These are phyloP conservation scores for Criorhina ranunculi DNA, from an alignment of 2,888 invertebrate genomes.

Conservation along the genomic window DNA sequence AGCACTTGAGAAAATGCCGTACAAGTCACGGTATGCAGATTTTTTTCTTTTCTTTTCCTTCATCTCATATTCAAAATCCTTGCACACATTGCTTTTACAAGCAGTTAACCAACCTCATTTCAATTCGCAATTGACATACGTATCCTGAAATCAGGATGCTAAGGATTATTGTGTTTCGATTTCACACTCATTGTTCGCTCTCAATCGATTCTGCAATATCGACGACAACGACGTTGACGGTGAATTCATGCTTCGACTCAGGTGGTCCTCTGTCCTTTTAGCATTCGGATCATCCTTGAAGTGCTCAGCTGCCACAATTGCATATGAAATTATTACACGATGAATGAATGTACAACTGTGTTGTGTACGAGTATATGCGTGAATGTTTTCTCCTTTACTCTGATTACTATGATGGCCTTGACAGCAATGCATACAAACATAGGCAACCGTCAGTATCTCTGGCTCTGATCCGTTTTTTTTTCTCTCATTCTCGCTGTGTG, in stretches of 20 bases:
- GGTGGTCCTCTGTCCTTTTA: slow-evolving; percentile 53
- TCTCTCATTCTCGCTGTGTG: slow-evolving; percentile 18
- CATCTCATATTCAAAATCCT: slow-evolving; percentile 21
- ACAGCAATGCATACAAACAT: slow-evolving; percentile 64
- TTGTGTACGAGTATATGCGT: too few species aligned
- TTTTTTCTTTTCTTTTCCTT: background rate
- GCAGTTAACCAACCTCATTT: slow-evolving; percentile 69
- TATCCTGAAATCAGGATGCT: slow-evolving; percentile 46
- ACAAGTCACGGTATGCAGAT: slow-evolving; percentile 24
- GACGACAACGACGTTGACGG: slow-evolving; percentile 18
- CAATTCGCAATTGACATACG: slow-evolving; percentile 52
- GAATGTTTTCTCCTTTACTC: slow-evolving; percentile 57
- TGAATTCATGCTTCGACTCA: slow-evolving; percentile 6
- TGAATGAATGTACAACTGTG: slow-evolving; percentile 55
- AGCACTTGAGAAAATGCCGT: slow-evolving; percentile 45
- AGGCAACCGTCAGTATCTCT: slow-evolving; percentile 1
- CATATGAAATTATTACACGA: slow-evolving; percentile 76
- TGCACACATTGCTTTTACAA: slow-evolving; percentile 51
- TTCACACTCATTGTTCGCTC: slow-evolving; percentile 42
- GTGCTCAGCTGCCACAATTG: slow-evolving; percentile 73
- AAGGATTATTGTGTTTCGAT: slow-evolving; percentile 63
- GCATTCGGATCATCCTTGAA: slow-evolving; percentile 67
- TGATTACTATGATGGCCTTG: slow-evolving; percentile 74
- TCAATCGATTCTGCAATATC: slow-evolving; percentile 54
- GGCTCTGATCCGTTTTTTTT: slow-evolving; percentile 42